Evolutionary conservation across 2,888 invertebrate genomes (phyloP).

Genomic region (Lingula anatina): DNA sequence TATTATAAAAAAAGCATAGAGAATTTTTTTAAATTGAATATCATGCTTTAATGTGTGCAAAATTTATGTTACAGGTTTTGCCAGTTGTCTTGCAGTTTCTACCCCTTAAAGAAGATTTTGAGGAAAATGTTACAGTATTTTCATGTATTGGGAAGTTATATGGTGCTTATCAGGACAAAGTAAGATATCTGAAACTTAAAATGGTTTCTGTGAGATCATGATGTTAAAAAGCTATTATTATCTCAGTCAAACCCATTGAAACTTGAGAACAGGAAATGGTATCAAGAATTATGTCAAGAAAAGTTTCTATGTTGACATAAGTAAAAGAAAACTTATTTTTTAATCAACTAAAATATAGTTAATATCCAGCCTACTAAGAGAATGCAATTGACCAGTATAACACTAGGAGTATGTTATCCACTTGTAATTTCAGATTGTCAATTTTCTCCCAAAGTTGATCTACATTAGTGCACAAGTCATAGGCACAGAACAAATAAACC

Average conservation of each 20-base stretch:
- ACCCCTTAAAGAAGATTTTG: conserved; percentile 69
- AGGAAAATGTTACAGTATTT: conserved; percentile 68
- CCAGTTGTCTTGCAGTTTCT: conserved; percentile 67
- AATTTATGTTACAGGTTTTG: conserved; percentile 57
- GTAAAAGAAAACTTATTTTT: no score
- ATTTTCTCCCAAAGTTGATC: conserved; percentile 16
- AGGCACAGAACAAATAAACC: conserved; percentile 28
- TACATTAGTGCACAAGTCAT: conserved; percentile 22
- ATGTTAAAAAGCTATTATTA: no score
- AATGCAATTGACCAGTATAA: not conserved
- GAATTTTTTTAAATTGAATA: not conserved
- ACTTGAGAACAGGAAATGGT: no score
- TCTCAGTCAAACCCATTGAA: no score
- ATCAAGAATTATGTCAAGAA: no score
- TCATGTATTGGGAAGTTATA: conserved; percentile 64
- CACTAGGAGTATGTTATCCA: not conserved
- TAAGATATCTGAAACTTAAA: conserved; percentile 17
- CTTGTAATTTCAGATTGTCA: conserved; percentile 14
- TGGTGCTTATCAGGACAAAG: conserved; percentile 59
- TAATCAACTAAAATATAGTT: conserved; percentile 13
- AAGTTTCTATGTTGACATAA: no score
- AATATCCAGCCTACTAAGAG: not conserved
- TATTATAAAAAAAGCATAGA: not conserved
- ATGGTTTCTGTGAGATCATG: not conserved
- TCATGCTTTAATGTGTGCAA: not conserved